Evolutionary conservation across 2,888 invertebrate species (phyloP).

Genomic region (Lasioglossum morio): DNA sequence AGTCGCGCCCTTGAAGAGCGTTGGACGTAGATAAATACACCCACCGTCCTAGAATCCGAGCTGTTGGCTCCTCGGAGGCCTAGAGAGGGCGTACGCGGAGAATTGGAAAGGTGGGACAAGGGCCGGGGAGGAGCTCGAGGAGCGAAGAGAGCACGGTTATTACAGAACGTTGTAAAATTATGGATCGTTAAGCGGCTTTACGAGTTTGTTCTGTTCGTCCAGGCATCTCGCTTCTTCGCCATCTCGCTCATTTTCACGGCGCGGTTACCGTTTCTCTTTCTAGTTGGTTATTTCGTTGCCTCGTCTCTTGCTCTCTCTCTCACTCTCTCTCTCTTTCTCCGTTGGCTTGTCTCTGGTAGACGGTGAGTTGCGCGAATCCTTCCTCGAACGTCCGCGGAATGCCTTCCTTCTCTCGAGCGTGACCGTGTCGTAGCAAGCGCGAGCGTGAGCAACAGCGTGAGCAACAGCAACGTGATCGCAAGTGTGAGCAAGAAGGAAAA

Average conservation of each 20-base stretch:
- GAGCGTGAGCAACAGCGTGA: background rate
- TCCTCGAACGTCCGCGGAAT: conserved; percentile 40
- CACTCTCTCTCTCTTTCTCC: background rate
- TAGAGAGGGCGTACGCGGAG: conserved; percentile 58
- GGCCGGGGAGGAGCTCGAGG: conserved; percentile 38
- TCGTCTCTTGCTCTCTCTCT: background rate
- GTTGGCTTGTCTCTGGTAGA: background rate
- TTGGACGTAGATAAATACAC: conserved; percentile 69
- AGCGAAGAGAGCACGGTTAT: conserved; percentile 75
- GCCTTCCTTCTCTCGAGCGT: conserved; percentile 33
- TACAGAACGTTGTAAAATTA: conserved; percentile 82
- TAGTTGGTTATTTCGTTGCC: conserved; percentile 36
- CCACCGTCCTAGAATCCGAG: conserved; percentile 69
- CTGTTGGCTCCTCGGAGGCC: conserved; percentile 28
- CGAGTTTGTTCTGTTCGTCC: conserved; percentile 80
- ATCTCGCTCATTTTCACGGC: conserved; percentile 49
- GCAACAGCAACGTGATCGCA: background rate
- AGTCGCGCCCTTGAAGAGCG: conserved; percentile 62
- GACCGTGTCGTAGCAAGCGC: conserved; percentile 18
- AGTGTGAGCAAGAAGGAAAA: background rate
- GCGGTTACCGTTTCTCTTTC: conserved; percentile 37
- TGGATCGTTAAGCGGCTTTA: conserved; percentile 82
- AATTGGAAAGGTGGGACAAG: conserved; percentile 46
- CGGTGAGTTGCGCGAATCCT: conserved; percentile 11
- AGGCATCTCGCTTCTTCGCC: conserved; percentile 65